Evolutionary conservation across 2,888 invertebrate genomes (phyloP).

Genomic region (Parnassius apollo): DNA sequence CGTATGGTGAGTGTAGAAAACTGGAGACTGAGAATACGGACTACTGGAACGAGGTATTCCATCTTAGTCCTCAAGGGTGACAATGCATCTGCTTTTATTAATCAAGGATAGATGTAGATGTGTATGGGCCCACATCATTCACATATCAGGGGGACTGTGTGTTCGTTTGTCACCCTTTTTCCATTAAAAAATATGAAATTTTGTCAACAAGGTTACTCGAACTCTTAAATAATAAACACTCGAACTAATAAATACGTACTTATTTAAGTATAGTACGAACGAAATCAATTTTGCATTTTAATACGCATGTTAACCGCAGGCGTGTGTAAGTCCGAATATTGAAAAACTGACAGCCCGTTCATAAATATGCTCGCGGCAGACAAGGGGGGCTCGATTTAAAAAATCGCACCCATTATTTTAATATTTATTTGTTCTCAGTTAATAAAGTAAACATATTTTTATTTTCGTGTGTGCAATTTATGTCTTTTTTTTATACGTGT

Average conservation of each 20-base stretch:
- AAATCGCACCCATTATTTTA: slow-evolving; percentile 21
- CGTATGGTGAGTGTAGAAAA: too few species aligned
- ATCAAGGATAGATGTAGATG: too few species aligned
- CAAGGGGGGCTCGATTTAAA: slow-evolving; percentile 19
- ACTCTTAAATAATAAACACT: not conserved
- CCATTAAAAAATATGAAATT: too few species aligned
- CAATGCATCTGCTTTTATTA: too few species aligned
- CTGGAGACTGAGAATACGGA: too few species aligned
- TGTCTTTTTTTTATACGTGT: not conserved
- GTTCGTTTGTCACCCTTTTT: too few species aligned
- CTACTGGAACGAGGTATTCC: too few species aligned
- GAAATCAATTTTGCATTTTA: slow-evolving; percentile 29
- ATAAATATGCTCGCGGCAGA: slow-evolving; percentile 33
- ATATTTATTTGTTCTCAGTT: slow-evolving; percentile 26
- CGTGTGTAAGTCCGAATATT: slow-evolving; percentile 28
- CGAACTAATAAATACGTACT: slow-evolving; percentile 9
- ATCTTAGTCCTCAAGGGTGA: too few species aligned
- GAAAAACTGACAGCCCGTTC: slow-evolving; percentile 33
- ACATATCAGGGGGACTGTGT: too few species aligned
- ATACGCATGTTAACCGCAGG: slow-evolving; percentile 26
- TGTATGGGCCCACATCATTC: too few species aligned
- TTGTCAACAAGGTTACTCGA: too few species aligned
- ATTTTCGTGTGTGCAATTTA: not conserved
- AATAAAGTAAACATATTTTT: slow-evolving; percentile 19
- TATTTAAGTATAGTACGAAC: slow-evolving; percentile 2